Percentiles rank a stretch among this genome's conserved stretches.
phyloP scores from a whole-genome alignment of 23 tunicate genomes.

The Ascidia mentula region DNA sequence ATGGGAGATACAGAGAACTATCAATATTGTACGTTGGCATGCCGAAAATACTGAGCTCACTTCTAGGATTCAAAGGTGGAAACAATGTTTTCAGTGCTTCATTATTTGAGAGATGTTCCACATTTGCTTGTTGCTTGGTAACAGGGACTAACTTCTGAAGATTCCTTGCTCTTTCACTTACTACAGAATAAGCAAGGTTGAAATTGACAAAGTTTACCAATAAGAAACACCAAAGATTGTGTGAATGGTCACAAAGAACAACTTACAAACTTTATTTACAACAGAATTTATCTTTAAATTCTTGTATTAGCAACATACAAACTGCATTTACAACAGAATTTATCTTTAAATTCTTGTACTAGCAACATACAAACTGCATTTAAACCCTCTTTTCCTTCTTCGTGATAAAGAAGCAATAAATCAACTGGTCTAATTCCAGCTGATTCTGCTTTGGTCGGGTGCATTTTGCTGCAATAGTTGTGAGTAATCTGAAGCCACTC shows the following conservation, averaged over 20 bases:
- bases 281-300: background rate
- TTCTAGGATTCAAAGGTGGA: background rate
- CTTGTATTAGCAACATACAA: background rate
- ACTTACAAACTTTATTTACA: background rate
- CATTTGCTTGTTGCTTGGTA: background rate
- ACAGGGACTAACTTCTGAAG: background rate
- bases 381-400: background rate
- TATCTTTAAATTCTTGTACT: background rate
- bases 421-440: background rate
- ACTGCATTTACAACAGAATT: background rate
- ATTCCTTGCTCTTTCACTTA: background rate
- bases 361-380: background rate
- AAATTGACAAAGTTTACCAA: background rate
- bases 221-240: background rate
- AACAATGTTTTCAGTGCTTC: background rate
- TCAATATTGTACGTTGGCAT: constrained; percentile 22
- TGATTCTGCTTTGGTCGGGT: background rate
- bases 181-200: background rate
- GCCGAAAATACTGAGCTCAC: background rate
- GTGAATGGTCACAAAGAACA: background rate
- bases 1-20: constrained; percentile 22
- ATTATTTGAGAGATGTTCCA: background rate
- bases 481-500: constrained; percentile 16
- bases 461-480: constrained; percentile 17
- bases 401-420: background rate